phyloP scores from a whole-genome alignment of 2,797 vertebrate genomes.

The Anguilla anguilla region DNA sequence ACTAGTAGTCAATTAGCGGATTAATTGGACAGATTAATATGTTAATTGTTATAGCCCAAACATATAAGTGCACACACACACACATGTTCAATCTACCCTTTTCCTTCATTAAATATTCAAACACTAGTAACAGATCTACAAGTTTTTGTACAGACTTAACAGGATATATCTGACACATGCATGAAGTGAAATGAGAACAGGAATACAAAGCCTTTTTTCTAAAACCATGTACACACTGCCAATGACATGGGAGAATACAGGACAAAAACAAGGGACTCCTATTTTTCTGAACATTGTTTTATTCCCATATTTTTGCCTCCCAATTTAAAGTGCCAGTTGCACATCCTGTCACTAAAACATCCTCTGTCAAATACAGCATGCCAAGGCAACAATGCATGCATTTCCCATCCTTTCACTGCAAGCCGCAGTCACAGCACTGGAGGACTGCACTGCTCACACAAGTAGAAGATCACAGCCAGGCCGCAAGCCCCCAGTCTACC shows the following conservation, averaged over 20 bases:
- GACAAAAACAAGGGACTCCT: neutral
- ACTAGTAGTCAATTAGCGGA: neutral
- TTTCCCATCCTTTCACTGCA: neutral
- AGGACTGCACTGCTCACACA: neutral
- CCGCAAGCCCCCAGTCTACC: neutral
- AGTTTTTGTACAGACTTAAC: neutral
- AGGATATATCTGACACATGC: neutral
- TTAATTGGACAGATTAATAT: too few species aligned
- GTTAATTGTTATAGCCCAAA: too few species aligned
- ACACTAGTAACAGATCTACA: neutral
- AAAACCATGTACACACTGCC: neutral
- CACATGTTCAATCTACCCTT: neutral
- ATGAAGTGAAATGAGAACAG: conserved; percentile 11
- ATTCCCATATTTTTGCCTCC: neutral
- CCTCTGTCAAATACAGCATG: neutral
- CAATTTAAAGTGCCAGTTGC: neutral
- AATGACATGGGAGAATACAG: conserved; percentile 4
- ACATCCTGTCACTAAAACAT: neutral
- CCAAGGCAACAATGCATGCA: neutral
- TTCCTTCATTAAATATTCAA: neutral
- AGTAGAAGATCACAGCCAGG: neutral
- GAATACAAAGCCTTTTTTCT: neutral
- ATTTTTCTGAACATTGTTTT: neutral
- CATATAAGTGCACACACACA: neutral
- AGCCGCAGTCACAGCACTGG: neutral